Percentiles rank a stretch among this genome's conserved stretches.
These are phyloP conservation scores for Hydrozoanthus tunicans DNA, from an alignment of 64 coral and sea anemone genomes.

Conservation along the genomic window DNA sequence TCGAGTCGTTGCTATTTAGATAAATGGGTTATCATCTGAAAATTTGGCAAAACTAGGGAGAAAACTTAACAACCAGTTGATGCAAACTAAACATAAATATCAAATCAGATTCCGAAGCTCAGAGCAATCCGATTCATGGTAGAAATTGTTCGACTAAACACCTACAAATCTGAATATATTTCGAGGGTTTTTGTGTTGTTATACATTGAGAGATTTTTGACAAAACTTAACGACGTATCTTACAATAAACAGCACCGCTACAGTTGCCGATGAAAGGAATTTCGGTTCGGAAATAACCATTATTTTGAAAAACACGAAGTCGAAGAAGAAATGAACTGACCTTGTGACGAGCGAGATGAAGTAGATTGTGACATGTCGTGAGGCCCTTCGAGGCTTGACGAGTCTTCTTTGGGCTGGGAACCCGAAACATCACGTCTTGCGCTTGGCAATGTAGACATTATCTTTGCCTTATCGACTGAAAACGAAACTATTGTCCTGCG, in stretches of 20 bases:
- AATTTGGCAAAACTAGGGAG: not conserved
- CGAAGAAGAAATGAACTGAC: conserved; percentile 16
- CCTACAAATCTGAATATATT: conserved; percentile 29
- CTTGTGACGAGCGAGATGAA: conserved; percentile 31
- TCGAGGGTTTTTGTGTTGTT: not conserved
- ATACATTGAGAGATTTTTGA: not conserved
- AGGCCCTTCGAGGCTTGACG: not conserved
- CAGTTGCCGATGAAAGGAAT: conserved; percentile 24
- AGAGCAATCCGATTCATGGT: not conserved
- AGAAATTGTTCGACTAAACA: not conserved
- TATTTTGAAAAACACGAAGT: conserved; percentile 8
- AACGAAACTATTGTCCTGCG: conserved; percentile 32
- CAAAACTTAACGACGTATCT: not conserved
- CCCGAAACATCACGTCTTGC: conserved; percentile 29
- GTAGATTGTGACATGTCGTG: conserved; percentile 36
- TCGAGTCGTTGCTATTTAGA: not conserved
- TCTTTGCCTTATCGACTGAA: conserved; percentile 17
- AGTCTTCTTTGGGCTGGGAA: conserved; percentile 29
- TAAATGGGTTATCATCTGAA: not conserved
- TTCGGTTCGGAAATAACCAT: conserved; percentile 28
- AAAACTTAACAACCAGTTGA: conserved; percentile 29
- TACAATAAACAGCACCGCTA: conserved; percentile 9
- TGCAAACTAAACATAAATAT: conserved; percentile 47
- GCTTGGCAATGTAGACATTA: conserved; percentile 39
- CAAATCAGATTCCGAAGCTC: not conserved